Base-by-base conservation (phyloP, 1,140 invertebrate genomes). In the Aphaenogaster ashmeadi region DNA sequence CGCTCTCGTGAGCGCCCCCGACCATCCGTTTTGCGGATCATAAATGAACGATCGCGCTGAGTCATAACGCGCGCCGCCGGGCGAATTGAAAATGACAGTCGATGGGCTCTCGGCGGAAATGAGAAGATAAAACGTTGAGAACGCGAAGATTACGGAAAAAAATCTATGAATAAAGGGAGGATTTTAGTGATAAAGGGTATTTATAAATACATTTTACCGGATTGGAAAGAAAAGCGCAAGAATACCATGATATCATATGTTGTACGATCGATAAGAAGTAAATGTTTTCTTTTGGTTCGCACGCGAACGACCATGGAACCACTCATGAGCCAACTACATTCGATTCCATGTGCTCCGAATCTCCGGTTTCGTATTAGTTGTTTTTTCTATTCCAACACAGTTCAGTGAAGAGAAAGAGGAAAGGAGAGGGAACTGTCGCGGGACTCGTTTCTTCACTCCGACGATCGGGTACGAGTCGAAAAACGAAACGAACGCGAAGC, bases 31-130 rank as follows among this genome's bases (percentile, higher is more conserved):
- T 87, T 88, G 89, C 54, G 47, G 74, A 60, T 80, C 81, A 78
- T 91, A 87, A 89, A 89, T 67, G 62, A 69, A 38, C 58, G 81
- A 91, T 90, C 85, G 64, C 71, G 87, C 66, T 86, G 79, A 88
- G 62, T 85, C 89, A 90, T 79, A 74, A 74, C 15, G 67, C 41
- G 41, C 41, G 33, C 18, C 38, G 66, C 41, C 38, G 27, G 44
- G 9, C 69, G 41, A 75, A 84, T 84, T 84, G 69, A 84, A 84
- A 84, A 38, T 84, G 69, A 84, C 80, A 60, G 54, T 72, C 69
- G 41, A 60, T 75, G 41, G 11, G 11, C 47, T 72, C 67, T n/a
- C 27, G 38, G 13, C 41, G 41, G 7, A 81, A 81, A 71, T n/a
- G 38, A 44, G 36, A 33, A 56, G 44, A 50, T 62, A 38, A 75